Evolutionary conservation across 2,113 vertebrate genomes (phyloP), one percentile per base, ranked within the genome.

Genomic region (cattle (Bos taurus)): DNA sequence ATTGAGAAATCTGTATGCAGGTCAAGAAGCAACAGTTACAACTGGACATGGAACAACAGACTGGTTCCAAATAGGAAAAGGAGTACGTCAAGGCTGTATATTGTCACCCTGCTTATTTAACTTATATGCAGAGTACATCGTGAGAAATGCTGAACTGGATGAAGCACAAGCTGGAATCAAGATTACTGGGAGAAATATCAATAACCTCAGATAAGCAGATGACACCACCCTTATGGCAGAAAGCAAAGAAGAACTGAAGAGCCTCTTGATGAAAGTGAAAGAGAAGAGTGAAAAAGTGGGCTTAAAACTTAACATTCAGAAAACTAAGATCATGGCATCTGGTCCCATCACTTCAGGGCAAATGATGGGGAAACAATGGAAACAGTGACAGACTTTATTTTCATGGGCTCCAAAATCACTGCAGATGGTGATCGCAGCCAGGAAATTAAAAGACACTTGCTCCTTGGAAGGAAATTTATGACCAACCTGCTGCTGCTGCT

Each of bases 101-200:
- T 67, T 67, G 64, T 67, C 64, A 67, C 64, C 14, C 8, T 67
- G 16, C 16, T 67, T 67, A 67, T 67, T 67, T n/a, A 67, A 67
- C 64, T 67, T 67, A 2, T 19, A n/a, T 67, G 33, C 16, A n/a
- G 64, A n/a, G 16, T 19, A 67, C 16, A 67, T n/a, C 64, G 19
- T 67, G 64, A n/a, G 64, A n/a, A 67, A 67, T 10, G 8, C 64
- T 19, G 33, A 4, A 10, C 8, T 67, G 8, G 33, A 67, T n/a
- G 64, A 67, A 19, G 16, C 64, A 67, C 33, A 67, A 67, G 33
- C 64, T 67, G 33, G 64, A n/a, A n/a, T 19, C 33, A 67, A 67
- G 33, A 67, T 19, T n/a, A 0, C 33, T 0, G 0, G 64, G 33
- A 67, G 33, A 64, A 64, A 64, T 64, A 64, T n/a, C 30, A n/a